phyloP scores from a whole-genome alignment of 2,797 vertebrate genomes.

The Nyctalus aviator region DNA sequence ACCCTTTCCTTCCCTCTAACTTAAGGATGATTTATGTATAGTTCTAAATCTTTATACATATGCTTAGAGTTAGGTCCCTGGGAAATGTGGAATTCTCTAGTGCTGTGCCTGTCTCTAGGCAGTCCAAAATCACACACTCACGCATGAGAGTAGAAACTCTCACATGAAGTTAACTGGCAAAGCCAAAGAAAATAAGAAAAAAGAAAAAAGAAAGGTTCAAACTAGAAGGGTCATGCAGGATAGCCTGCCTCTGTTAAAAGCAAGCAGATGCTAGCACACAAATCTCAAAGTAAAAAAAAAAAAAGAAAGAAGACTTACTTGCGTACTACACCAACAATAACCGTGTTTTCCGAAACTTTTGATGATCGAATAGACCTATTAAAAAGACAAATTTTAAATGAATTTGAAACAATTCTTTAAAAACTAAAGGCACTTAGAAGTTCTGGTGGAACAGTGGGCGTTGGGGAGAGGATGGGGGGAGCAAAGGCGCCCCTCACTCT shows the following conservation, averaged over 20 bases:
- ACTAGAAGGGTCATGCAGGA: not conserved
- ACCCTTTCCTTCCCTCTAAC: not conserved
- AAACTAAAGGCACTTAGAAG: conserved; percentile 9
- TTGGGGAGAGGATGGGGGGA: not conserved
- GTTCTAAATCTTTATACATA: not conserved
- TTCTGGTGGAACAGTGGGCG: not conserved
- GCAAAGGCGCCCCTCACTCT: not conserved
- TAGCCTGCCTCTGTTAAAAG: not conserved
- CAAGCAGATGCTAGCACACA: not conserved
- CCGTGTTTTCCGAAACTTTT: conserved; percentile 96
- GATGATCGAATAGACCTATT: conserved; percentile 95
- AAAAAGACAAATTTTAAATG: conserved; percentile 75
- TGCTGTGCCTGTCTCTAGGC: not conserved
- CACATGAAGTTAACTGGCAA: not conserved
- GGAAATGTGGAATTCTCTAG: not conserved
- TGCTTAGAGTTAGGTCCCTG: not conserved
- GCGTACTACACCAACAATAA: conserved; percentile 97
- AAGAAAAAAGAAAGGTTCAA: not conserved
- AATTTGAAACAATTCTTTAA: conserved; percentile 63
- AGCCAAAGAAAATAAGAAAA: conserved; percentile 33
- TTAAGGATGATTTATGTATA: not conserved
- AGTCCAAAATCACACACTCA: conserved; percentile 29
- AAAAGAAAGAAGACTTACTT: conserved; percentile 89
- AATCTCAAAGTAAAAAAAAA: conserved; percentile 16
- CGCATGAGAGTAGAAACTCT: not conserved